These are phyloP conservation scores for Eumacrocentrus americanus DNA, from an alignment of 2,888 invertebrate species.

Conservation along the genomic window DNA sequence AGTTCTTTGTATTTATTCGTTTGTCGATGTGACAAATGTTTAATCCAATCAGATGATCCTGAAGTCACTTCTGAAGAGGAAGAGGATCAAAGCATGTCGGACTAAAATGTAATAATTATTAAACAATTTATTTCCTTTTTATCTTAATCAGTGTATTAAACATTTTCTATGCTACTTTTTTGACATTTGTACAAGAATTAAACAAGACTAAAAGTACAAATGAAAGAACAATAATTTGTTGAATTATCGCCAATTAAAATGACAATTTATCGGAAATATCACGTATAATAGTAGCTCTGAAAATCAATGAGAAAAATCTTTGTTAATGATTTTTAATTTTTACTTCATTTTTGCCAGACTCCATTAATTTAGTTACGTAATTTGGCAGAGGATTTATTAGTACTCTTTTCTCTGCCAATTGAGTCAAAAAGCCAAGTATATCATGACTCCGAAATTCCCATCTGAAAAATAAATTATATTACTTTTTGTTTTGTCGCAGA, in stretches of 20 bases:
- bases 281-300: too few species aligned
- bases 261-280: too few species aligned
- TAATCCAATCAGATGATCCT: constrained; percentile 73
- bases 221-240: too few species aligned
- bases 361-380: constrained; percentile 48
- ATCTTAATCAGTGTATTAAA: too few species aligned
- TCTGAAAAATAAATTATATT: too few species aligned
- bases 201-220: too few species aligned
- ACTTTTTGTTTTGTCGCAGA: too few species aligned
- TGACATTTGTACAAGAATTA: too few species aligned
- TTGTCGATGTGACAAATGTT: constrained; percentile 83
- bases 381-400: constrained; percentile 47
- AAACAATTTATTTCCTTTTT: too few species aligned
- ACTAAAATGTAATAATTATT: constrained; percentile 24
- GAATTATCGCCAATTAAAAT: too few species aligned
- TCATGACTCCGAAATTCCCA: constrained; percentile 52
- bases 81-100: constrained; percentile 64
- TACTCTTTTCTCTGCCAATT: constrained; percentile 42
- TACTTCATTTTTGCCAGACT: constrained; percentile 46
- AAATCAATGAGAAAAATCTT: too few species aligned
- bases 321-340: constrained; percentile 32
- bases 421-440: constrained; percentile 42
- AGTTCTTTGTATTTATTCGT: constrained; percentile 82
- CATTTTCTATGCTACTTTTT: too few species aligned
- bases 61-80: constrained; percentile 85